A percentile compares a stretch with the other conserved stretches of the same genome.
phyloP scores from a whole-genome alignment of 2,888 invertebrate species.

The Diarsia mendica region DNA sequence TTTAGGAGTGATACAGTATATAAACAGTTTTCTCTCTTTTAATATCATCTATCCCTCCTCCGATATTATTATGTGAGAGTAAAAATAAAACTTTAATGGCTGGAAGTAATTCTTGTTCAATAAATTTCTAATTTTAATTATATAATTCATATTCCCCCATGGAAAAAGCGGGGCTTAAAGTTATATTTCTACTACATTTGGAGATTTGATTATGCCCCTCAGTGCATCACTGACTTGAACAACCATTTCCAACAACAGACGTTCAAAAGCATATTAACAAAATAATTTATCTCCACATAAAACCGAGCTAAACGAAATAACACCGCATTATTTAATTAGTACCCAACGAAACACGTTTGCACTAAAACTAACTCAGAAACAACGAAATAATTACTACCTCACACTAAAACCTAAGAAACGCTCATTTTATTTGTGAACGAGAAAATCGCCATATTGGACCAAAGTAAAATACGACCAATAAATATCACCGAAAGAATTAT shows the following conservation, averaged over 20 bases:
- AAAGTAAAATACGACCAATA: slow-evolving; percentile 64
- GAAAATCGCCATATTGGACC: slow-evolving; percentile 43
- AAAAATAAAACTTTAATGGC: too few relatives aligned
- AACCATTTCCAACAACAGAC: not conserved
- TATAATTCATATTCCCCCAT: too few relatives aligned
- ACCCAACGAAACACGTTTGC: slow-evolving; percentile 28
- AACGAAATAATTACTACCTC: slow-evolving; percentile 42
- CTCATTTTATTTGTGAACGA: slow-evolving; percentile 45
- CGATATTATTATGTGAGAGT: too few relatives aligned
- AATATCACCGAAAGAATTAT: slow-evolving; percentile 68
- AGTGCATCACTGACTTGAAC: not conserved
- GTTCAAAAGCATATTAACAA: slow-evolving; percentile 30
- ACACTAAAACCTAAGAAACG: slow-evolving; percentile 30
- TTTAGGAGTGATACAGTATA: too few relatives aligned
- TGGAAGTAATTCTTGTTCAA: too few relatives aligned
- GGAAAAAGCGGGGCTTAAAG: not conserved
- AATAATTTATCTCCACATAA: slow-evolving; percentile 46
- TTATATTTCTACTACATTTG: not conserved
- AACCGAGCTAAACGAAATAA: slow-evolving; percentile 37
- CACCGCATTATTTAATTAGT: slow-evolving; percentile 39
- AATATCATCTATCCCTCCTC: too few relatives aligned
- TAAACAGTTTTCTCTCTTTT: too few relatives aligned
- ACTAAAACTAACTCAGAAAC: slow-evolving; percentile 35
- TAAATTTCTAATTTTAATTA: too few relatives aligned
- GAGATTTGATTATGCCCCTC: not conserved